Base-by-base conservation (phyloP, 2,113 vertebrate species). In the Aspiorhynchus laticeps region DNA sequence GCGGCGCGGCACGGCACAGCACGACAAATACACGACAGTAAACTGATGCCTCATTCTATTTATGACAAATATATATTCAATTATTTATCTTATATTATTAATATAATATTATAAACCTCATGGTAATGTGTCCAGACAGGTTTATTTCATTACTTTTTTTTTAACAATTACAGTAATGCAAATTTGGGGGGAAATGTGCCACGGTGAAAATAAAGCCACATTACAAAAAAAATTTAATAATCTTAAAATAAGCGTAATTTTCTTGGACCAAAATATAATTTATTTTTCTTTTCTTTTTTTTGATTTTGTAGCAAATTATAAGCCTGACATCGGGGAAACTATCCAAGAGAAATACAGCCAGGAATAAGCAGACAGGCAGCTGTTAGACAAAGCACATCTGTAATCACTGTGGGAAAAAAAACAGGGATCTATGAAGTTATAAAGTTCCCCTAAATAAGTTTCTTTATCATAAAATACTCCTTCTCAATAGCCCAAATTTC, bases 361-460 rank as follows among this genome's bases (percentile, higher is more conserved):
- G 21, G 12, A 51, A 31, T n/a, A 43, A 14, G 11, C 43, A 78
- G 28, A 78, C n/a, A 78, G 9, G 19, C 48, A 78, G 76, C 46
- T 78, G 46, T 78, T 78, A 17, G 33, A 26, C n/a, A 61, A 33
- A 28, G 11, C 21, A 80, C 56, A 80, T 80, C 33, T 63, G 36
- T 17, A 38, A 41, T 41, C 1, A 8, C 21, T 78, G 17, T 53
- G 28, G 43, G 21, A 15, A 59, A 74, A 73, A 73, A 67, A 28
- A 43, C 71, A 56, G 12, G 26, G 31, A 10, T 63, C 53, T 19
- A 31, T 67, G 9, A 81, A 51, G 21, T 46, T 9, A 7, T 78
- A 12, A 51, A 53, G 36, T 59, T 59, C 21, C 19, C 7, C 53
- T 59, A 59, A 59, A 24, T 24, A 59, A 59, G 53, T 8, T 59